phyloP scores from a whole-genome alignment of 2,797 vertebrate species.

The Lutjanus campechanus region DNA sequence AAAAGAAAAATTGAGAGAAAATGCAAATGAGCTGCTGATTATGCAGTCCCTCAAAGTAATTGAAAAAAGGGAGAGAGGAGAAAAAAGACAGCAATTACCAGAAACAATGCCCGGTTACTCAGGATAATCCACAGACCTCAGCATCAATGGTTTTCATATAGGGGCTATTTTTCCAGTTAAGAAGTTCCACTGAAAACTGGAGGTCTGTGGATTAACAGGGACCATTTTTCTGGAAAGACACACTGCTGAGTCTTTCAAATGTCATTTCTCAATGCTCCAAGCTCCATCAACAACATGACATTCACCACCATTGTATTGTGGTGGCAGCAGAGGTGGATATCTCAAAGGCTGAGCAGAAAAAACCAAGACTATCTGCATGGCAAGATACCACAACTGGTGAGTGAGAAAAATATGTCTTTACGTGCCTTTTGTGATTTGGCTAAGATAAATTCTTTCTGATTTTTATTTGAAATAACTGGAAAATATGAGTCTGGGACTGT shows the following conservation, averaged over 20 bases:
- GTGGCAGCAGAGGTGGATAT: conserved; percentile 12
- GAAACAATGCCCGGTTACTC: conserved; percentile 65
- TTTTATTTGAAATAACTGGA: background rate
- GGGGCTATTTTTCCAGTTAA: conserved; percentile 21
- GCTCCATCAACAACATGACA: conserved; percentile 30
- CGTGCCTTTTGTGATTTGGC: background rate
- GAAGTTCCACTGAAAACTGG: conserved; percentile 26
- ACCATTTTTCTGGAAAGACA: conserved; percentile 15
- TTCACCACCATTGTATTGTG: conserved; percentile 14
- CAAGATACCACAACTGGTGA: background rate
- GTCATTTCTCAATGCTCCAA: conserved; percentile 33
- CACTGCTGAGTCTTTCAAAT: conserved; percentile 43
- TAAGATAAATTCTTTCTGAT: background rate
- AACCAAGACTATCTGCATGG: conserved; percentile 12
- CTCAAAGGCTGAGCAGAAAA: conserved; percentile 3
- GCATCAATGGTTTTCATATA: conserved; percentile 53
- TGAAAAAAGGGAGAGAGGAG: conserved; percentile 29
- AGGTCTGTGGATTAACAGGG: conserved; percentile 50
- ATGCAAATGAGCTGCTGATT: conserved; percentile 69
- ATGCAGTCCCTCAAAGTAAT: conserved; percentile 66
- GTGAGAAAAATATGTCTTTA: background rate
- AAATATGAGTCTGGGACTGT: background rate
- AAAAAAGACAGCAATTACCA: conserved; percentile 64
- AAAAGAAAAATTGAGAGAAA: conserved; percentile 38
- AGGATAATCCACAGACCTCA: conserved; percentile 62